Evolutionary conservation across 1,140 invertebrate genomes (phyloP).

Genomic region (Goniozus legneri): DNA sequence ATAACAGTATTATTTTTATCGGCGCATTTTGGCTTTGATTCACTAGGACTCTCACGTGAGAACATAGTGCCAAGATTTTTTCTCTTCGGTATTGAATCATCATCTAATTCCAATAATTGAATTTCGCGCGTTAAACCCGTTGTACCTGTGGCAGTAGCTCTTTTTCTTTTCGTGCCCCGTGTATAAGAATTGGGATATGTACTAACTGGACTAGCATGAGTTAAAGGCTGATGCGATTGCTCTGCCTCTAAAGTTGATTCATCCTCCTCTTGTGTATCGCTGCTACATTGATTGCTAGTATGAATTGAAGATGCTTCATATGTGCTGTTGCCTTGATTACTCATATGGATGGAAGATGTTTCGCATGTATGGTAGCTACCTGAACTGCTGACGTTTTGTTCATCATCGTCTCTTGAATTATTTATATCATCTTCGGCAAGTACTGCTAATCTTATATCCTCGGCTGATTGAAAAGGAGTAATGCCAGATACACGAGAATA

Average conservation of each 20-base stretch:
- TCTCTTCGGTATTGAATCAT: conserved; percentile 59
- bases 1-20: conserved; percentile 1
- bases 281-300: conserved; percentile 8
- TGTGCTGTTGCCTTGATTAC: background rate
- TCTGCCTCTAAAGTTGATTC: conserved; percentile 47
- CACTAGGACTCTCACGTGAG: conserved; percentile 13
- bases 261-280: conserved; percentile 30
- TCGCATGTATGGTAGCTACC: conserved; percentile 42
- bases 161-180: conserved; percentile 45
- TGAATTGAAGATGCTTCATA: conserved; percentile 24
- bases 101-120: conserved; percentile 56
- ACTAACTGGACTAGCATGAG: conserved; percentile 43
- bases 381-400: conserved; percentile 15
- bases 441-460: conserved; percentile 25
- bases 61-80: conserved; percentile 42
- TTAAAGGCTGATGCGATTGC: conserved; percentile 23
- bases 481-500: conserved; percentile 51
- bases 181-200: conserved; percentile 25
- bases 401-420: background rate
- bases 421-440: background rate
- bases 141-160: conserved; percentile 10
- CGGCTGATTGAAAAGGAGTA: conserved; percentile 51
- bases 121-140: conserved; percentile 70
- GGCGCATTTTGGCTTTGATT: background rate
- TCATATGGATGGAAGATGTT: conserved; percentile 20